Base-by-base conservation (phyloP, 1,140 invertebrate species). In the Drosophila miranda region DNA sequence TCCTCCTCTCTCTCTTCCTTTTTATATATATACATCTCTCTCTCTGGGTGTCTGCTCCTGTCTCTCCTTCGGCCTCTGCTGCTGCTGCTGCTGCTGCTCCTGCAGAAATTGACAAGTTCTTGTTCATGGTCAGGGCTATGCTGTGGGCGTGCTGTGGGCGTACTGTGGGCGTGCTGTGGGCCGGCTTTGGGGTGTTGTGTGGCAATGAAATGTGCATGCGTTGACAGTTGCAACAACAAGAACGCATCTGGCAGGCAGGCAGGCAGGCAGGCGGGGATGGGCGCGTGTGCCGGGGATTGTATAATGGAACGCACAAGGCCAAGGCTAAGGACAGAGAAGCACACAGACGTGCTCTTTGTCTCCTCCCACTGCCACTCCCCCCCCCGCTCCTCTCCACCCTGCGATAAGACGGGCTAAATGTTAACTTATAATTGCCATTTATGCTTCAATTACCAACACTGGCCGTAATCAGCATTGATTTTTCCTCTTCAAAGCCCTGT, bases 71-170 rank as follows among this genome's bases (percentile, higher is more conserved):
- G 38, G 38, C 45, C 19, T 21, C 16, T 46, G 38, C 45, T 26
- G 28, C 16, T 38, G 34, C 4, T 51, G 28, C 42, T 51, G 28
- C 66, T 78, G 26, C 4, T 51, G 28, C 42, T 62, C n/a, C 66
- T 78, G 61, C 49, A 71, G 82, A 52, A 68, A 78, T 81, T 81
- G 66, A 78, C 82, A 86, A 75, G 75, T 78, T 78, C 67, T 56
- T 67, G 78, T 81, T 86, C 67, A 87, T 80, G 82, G 82, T 64
- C 78, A 86, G 51, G 68, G 60, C 53, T 82, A 62, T 61, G 58
- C 61, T 83, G 69, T 55, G 64, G 64, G 41, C 23, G 42, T 45
- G 38, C 48, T 26, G 19, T 30, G 41, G 41, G 26, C 3, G 28
- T 13, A n/a, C 19, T 23, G 45, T 28, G 34, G 43, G 1, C 42